Conservation (phyloP, 2,113 vertebrate genomes). For the Phrynosoma platyrhinos region DNA sequence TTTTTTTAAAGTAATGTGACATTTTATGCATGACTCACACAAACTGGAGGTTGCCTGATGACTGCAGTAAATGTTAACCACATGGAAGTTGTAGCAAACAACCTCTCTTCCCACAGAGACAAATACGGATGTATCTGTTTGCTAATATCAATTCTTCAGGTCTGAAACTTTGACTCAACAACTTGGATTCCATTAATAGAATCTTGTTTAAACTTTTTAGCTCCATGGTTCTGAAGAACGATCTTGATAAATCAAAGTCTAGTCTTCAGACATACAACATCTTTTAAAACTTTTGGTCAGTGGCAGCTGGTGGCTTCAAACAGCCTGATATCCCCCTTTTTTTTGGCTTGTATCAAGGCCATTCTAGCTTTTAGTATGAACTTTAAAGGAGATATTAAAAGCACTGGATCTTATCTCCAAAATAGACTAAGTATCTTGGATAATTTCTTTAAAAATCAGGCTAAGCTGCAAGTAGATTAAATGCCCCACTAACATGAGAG, state of each 20-base stretch:
- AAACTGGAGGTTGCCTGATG: not conserved
- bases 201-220: not conserved
- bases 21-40: not conserved
- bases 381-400: no score
- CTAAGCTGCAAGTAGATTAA: no score
- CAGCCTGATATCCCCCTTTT: no score
- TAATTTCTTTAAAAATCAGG: no score
- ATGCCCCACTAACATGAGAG: no score
- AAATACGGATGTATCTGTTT: not conserved
- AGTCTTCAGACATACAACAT: not conserved
- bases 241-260: not conserved
- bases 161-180: not conserved
- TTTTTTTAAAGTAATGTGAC: rapidly evolving
- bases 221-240: not conserved
- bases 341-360: no score
- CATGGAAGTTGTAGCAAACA: not conserved
- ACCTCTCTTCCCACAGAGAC: not conserved
- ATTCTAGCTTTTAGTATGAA: no score
- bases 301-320: no score
- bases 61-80: not conserved
- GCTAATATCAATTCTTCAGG: not conserved
- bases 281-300: not conserved
- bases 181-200: not conserved
- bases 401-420: no score
- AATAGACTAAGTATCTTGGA: no score